These are phyloP conservation scores for Tiaroga cobitis DNA, from an alignment of 2,797 vertebrate genomes.

Conservation along the genomic window DNA sequence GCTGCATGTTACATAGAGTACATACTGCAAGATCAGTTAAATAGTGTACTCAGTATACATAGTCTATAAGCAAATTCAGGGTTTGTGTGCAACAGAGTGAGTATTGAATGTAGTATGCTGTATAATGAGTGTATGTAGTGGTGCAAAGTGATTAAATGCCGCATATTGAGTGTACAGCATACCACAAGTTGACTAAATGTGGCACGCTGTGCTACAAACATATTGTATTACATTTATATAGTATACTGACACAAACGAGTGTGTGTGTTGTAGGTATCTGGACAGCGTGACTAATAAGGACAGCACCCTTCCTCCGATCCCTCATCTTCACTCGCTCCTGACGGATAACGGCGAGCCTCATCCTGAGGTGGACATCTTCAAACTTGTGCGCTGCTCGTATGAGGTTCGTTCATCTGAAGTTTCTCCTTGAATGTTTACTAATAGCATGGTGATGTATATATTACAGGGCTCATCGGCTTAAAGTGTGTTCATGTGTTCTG, in stretches of 20 bases:
- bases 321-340: conserved; percentile 95
- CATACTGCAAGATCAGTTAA: background rate
- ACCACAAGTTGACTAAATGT: too few relatives aligned
- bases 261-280: conserved; percentile 82
- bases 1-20: background rate
- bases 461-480: background rate
- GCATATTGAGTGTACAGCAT: background rate
- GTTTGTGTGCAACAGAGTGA: background rate
- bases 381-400: conserved; percentile 91
- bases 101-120: background rate
- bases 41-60: too few relatives aligned
- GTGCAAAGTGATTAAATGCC: background rate
- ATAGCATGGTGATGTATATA: background rate
- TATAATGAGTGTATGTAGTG: background rate
- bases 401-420: conserved; percentile 79
- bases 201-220: background rate
- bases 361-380: conserved; percentile 97
- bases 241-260: conserved; percentile 7
- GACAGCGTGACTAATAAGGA: conserved; percentile 98
- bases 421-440: background rate
- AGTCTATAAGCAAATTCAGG: too few relatives aligned
- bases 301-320: conserved; percentile 95
- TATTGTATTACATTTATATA: conserved; percentile 2
- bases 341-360: conserved; percentile 93
- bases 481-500: too few relatives aligned